Base-by-base conservation (phyloP, 2,113 vertebrate species). In the Rhynchopsitta pachyrhyncha region DNA sequence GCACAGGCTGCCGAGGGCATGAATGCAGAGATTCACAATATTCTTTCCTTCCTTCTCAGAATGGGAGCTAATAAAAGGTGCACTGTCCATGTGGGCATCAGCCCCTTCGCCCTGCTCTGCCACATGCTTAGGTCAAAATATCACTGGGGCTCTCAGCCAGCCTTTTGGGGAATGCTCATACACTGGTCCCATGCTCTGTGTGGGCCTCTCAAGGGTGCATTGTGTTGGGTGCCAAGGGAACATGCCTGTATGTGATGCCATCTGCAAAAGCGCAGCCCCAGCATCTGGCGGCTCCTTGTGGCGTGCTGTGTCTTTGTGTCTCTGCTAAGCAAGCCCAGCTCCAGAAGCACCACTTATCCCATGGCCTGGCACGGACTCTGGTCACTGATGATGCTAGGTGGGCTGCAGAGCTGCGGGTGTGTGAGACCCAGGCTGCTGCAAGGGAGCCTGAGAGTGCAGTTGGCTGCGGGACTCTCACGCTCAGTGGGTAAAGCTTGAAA, bases 21-120 rank as follows among this genome's bases (percentile, higher is more conserved):
- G 93, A 95, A 92, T 76, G 27, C 77, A 89, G 83, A 93, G 80
- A 96, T 89, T 93, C 83, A 95, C 96, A 57, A 73, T 92, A 76
- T 74, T 94, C 52, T 66, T 93, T 79, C 86, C 39, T 84, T 86
- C 69, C 81, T 92, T 92, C 77, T 87, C 0, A 1, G 57, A 64
- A 79, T 41, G 15, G 18, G 28, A 92, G 41, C 52, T 77, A 71
- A 95, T 93, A 89, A 95, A 95, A 92, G 83, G 84, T 47, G 17
- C 77, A 90, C 80, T 93, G 90, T 96, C 76, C 62, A 17, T 46
- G 82, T 39, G 35, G 39, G 35, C 33, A 90, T 57, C 66, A 62
- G 37, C 12, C 77, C 35, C 41, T 89, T 86, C 39, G 18, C 57
- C 37, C 28, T 86, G 20, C 41, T 91, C 83, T 84, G 74, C 68